phyloP scores from a whole-genome alignment of 2,888 invertebrate species.

The Globia sparganii region DNA sequence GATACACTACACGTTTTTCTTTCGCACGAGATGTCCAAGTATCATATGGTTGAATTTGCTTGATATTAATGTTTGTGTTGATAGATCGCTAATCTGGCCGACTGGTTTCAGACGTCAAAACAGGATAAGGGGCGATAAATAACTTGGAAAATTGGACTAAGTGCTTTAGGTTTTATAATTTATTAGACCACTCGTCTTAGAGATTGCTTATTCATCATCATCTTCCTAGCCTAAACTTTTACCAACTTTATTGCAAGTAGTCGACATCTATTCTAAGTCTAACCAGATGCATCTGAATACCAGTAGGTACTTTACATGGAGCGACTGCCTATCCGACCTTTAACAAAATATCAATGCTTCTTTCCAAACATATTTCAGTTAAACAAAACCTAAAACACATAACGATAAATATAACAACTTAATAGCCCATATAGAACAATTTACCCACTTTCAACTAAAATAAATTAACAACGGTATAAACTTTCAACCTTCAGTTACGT shows the following conservation, averaged over 20 bases:
- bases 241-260: background rate
- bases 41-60: slow-evolving; percentile 50
- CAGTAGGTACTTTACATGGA: too few relatives aligned
- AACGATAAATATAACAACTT: slow-evolving; percentile 49
- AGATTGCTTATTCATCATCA: background rate
- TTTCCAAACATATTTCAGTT: background rate
- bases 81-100: slow-evolving; percentile 25
- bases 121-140: background rate
- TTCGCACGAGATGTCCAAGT: slow-evolving; percentile 46
- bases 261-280: background rate
- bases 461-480: slow-evolving; percentile 63
- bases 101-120: background rate
- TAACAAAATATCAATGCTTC: background rate
- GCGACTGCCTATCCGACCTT: too few relatives aligned
- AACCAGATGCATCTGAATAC: background rate
- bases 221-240: too few relatives aligned
- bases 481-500: slow-evolving; percentile 63
- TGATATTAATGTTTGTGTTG: slow-evolving; percentile 38
- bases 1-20: slow-evolving; percentile 31
- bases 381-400: slow-evolving; percentile 38
- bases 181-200: background rate
- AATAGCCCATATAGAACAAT: slow-evolving; percentile 59
- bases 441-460: slow-evolving; percentile 67
- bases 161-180: background rate
- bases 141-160: background rate